These are phyloP conservation scores for Mola mola DNA, from an alignment of 2,113 vertebrate genomes.

Conservation along the genomic window DNA sequence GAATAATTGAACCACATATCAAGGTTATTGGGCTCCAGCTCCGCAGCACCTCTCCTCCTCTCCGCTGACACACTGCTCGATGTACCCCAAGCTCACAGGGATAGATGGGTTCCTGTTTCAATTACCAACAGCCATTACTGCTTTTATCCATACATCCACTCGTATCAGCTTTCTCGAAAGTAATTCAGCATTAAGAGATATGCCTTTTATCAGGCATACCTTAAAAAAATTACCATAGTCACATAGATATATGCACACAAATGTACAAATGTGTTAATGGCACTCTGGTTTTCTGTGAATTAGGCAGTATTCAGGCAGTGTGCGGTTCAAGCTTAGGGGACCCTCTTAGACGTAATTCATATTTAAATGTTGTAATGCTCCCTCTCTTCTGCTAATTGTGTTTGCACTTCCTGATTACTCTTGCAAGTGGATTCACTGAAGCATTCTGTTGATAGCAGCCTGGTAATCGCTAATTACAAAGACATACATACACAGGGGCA, in stretches of 20 bases:
- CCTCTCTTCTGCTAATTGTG: slow-evolving; percentile 69
- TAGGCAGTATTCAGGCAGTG: slow-evolving; percentile 16
- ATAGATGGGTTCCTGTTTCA: slow-evolving; percentile 62
- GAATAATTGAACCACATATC: slow-evolving; percentile 72
- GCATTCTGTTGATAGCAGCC: slow-evolving; percentile 66
- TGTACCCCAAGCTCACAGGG: slow-evolving; percentile 31
- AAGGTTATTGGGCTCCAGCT: slow-evolving; percentile 62
- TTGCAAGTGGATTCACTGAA: slow-evolving; percentile 70
- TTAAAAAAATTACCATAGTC: slow-evolving; percentile 16
- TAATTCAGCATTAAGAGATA: slow-evolving; percentile 29
- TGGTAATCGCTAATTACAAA: slow-evolving; percentile 70
- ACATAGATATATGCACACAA: slow-evolving; percentile 12
- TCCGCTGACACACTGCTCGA: slow-evolving; percentile 18
- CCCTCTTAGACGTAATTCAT: slow-evolving; percentile 62
- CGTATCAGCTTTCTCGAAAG: slow-evolving; percentile 20
- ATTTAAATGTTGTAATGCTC: slow-evolving; percentile 72
- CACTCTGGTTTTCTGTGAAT: slow-evolving; percentile 35
- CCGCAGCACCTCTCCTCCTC: slow-evolving; percentile 33
- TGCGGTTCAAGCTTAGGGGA: slow-evolving; percentile 47
- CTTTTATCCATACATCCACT: slow-evolving; percentile 54
- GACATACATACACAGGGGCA: slow-evolving; percentile 17
- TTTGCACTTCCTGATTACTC: slow-evolving; percentile 70
- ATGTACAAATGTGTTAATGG: slow-evolving; percentile 38
- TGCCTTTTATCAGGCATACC: slow-evolving; percentile 24
- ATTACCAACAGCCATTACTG: slow-evolving; percentile 62